Base-by-base conservation (phyloP, 2,888 invertebrate species). In the Lasioglossum lativentre region DNA sequence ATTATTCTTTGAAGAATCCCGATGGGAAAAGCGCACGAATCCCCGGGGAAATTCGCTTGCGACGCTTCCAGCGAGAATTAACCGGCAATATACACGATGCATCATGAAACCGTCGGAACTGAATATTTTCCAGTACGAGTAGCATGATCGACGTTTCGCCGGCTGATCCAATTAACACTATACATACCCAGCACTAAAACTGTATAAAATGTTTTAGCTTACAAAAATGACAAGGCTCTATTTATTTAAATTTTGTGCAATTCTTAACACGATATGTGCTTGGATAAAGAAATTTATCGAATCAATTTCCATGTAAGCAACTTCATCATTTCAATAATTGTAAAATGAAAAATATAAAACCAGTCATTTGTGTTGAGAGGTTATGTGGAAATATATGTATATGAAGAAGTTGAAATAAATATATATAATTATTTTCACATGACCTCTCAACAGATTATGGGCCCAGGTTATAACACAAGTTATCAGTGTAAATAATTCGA, bases 21-120 rank as follows among this genome's bases (percentile, higher is more conserved):
- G n/a, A 23, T 34, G 45, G 72, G 45, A 10, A n/a, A 30, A 30
- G n/a, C 34, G 34, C 19, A 45, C 76, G 47, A 76, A 47, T 30
- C 66, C 47, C n/a, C 16, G 5, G 27, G 47, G 76, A 76, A 76
- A 76, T 76, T 68, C 45, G n/a, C 3, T n/a, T 4, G 47, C 19
- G n/a, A 76, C 38, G 76, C 52, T 68, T 75, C 34, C 68, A 0
- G 8, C 38, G 66, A 3, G n/a, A 75, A 80, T 75, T 68, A 74
- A 42, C 52, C 14, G 14, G 8, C 10, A 16, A 14, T 66, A 16
- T 6, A 16, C 66, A 10, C 66, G 8, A 14, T 23, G 14, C 19
- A 40, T 63, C 63, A 30, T 30, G 27, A 16, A 59, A 27, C 1
- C 27, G 27, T 27, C 12, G 2, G 27, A 27, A 59, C 16, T 30